Conservation (phyloP, 2,113 vertebrate genomes). For the Indicator indicator region DNA sequence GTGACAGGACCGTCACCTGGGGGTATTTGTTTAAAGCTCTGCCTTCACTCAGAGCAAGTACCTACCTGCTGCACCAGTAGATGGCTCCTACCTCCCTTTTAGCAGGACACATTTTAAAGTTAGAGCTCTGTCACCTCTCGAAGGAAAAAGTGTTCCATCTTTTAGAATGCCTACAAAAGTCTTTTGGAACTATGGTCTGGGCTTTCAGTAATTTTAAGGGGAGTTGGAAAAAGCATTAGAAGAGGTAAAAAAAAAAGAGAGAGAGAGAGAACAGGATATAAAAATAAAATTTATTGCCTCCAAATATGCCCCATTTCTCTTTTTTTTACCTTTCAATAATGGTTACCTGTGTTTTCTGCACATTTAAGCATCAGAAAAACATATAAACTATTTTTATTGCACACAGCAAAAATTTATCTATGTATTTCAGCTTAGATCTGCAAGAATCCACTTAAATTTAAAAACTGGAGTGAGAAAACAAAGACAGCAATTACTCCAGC, state of each 20-base stretch:
- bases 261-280: constrained; percentile 32
- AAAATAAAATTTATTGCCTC: constrained; percentile 48
- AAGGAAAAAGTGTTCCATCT: background rate
- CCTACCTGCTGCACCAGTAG: background rate
- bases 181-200: background rate
- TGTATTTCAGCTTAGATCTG: constrained; percentile 42
- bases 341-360: constrained; percentile 5
- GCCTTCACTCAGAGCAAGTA: background rate
- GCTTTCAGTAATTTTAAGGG: constrained; percentile 15
- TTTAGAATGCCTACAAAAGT: background rate
- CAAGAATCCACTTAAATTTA: constrained; percentile 48
- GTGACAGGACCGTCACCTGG: accelerated
- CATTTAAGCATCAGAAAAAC: constrained; percentile 42
- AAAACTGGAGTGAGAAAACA: background rate
- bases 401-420: constrained; percentile 29
- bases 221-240: background rate
- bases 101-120: background rate
- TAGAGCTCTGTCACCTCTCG: background rate
- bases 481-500: constrained; percentile 18
- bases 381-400: constrained; percentile 66
- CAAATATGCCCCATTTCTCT: constrained; percentile 23
- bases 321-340: constrained; percentile 48
- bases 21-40: background rate
- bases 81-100: background rate
- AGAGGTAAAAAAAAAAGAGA: constrained; percentile 27